Percentiles rank a stretch among this genome's conserved stretches.
Conservation (phyloP, 2,797 vertebrate genomes). For the Lophotriccus pileatus region DNA sequence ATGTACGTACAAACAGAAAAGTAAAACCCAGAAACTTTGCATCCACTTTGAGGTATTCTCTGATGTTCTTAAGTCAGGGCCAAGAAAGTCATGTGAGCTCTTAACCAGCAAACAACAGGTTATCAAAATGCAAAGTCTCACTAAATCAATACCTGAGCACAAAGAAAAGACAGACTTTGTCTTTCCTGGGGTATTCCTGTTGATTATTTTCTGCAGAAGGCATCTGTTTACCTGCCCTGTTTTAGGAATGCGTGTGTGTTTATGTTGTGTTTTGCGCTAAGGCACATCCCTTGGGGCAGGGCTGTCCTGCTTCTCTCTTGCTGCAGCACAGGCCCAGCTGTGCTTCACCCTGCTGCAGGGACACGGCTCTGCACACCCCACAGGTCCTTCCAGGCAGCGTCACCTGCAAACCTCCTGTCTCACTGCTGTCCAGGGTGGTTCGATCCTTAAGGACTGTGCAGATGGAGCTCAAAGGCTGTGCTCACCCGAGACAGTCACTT, state of each 20-base stretch:
- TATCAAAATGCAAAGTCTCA: not conserved
- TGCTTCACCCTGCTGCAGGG: not conserved
- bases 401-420: not conserved
- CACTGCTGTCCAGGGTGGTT: not conserved
- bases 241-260: rapidly evolving
- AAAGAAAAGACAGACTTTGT: not conserved
- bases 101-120: not conserved
- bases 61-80: not conserved
- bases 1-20: not conserved
- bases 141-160: not conserved
- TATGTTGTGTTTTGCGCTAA: not conserved
- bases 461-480: not conserved
- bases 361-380: not conserved
- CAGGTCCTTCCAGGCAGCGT: not conserved
- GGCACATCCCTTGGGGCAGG: not conserved
- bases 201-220: not conserved
- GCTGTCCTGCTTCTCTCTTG: rapidly evolving
- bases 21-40: not conserved
- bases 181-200: not conserved
- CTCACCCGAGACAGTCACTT: not conserved
- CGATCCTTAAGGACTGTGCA: not conserved
- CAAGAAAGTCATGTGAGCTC: not conserved
- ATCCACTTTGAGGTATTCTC: not conserved
- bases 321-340: not conserved
- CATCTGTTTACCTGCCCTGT: not conserved